phyloP scores from a whole-genome alignment of 2,113 vertebrate genomes.

The Cyprinodon variegatus region DNA sequence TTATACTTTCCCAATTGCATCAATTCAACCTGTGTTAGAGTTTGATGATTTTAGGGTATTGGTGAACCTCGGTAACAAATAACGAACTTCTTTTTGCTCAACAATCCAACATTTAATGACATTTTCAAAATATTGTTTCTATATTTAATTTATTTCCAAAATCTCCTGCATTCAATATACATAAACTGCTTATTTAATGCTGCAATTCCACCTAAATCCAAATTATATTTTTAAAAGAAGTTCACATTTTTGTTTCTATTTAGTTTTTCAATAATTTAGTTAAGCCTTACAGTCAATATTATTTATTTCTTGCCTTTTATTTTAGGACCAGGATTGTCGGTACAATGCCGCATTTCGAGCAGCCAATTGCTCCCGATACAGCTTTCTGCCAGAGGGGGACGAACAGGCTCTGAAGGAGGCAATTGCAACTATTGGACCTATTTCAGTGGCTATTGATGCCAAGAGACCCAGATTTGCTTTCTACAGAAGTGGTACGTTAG shows the following conservation, averaged over 20 bases:
- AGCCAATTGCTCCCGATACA: slow-evolving; percentile 85
- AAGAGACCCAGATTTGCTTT: slow-evolving; percentile 77
- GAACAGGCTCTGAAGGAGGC: slow-evolving; percentile 81
- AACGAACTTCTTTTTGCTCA: too few species aligned
- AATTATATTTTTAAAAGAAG: too few species aligned
- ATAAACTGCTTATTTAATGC: too few species aligned
- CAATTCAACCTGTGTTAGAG: neutral
- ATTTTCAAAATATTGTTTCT: too few species aligned
- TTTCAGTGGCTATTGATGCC: slow-evolving; percentile 90
- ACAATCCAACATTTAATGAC: too few species aligned
- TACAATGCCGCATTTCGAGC: slow-evolving; percentile 79
- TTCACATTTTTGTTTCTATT: neutral
- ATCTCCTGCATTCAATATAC: too few species aligned
- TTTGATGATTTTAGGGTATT: neutral
- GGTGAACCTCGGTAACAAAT: too few species aligned
- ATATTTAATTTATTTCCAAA: too few species aligned
- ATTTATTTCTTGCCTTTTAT: neutral
- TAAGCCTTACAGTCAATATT: neutral
- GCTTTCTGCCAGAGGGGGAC: slow-evolving; percentile 55
- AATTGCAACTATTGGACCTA: slow-evolving; percentile 84
- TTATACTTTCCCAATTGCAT: too few species aligned
- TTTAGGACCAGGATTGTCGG: slow-evolving; percentile 78
- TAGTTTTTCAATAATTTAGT: neutral
- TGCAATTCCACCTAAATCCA: too few species aligned
- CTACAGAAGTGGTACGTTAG: slow-evolving; percentile 83